phyloP scores from a whole-genome alignment of 2,113 vertebrate genomes.

The Dendropsophus ebraccatus region DNA sequence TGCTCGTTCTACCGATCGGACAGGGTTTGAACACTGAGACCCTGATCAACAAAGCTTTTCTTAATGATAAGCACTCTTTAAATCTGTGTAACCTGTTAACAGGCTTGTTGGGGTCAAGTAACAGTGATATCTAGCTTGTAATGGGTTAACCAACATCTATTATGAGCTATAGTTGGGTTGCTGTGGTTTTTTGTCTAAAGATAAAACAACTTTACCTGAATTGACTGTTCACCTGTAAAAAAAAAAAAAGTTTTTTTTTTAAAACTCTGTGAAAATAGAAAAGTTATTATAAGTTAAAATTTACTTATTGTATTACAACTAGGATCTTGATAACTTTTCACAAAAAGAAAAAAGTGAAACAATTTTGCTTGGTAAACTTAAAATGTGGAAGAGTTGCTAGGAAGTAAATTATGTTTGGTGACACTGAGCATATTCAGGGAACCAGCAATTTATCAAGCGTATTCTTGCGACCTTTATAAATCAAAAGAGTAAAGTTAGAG shows the following conservation, averaged over 20 bases:
- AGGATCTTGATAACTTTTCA: not conserved
- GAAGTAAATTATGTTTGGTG: constrained; percentile 45
- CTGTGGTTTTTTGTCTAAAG: too few species aligned
- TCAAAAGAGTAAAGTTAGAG: constrained; percentile 46
- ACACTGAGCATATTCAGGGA: constrained; percentile 35
- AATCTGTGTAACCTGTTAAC: too few species aligned
- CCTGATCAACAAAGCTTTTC: too few species aligned
- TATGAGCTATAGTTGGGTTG: not conserved
- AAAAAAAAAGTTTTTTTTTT: too few species aligned
- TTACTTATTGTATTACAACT: not conserved
- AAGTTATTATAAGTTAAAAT: not conserved
- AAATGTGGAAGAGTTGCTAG: constrained; percentile 14
- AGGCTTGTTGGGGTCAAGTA: too few species aligned
- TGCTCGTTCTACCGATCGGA: too few species aligned
- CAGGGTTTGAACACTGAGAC: too few species aligned
- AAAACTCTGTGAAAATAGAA: not conserved
- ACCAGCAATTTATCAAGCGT: constrained; percentile 35
- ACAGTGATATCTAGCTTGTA: too few species aligned
- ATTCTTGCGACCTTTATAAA: constrained; percentile 51
- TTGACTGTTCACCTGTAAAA: too few species aligned
- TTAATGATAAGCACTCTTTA: too few species aligned
- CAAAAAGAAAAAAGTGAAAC: not conserved
- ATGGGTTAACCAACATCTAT: not conserved
- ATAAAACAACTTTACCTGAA: not conserved
- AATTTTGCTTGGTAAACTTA: constrained; percentile 36